Conservation (phyloP, 2,888 invertebrate species). For the Ophion costatus region DNA sequence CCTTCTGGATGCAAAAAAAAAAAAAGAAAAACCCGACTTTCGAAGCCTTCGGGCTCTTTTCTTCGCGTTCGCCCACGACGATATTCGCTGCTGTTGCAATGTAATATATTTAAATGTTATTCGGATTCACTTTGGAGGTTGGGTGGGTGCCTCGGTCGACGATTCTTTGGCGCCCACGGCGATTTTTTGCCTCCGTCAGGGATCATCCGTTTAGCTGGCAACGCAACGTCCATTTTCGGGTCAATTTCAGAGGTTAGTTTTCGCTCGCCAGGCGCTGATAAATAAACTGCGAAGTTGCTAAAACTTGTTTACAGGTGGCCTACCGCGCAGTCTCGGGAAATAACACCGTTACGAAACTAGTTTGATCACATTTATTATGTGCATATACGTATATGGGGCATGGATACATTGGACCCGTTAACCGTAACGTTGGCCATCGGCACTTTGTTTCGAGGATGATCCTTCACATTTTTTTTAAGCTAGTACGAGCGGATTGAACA, state of each 20-base stretch:
- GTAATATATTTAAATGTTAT: slow-evolving; percentile 34
- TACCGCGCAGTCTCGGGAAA: not conserved
- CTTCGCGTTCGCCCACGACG: slow-evolving; percentile 14
- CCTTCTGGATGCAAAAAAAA: not conserved
- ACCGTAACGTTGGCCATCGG: not conserved
- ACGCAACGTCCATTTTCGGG: not conserved
- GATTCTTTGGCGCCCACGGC: slow-evolving; percentile 2
- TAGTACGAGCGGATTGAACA: no score
- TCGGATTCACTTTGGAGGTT: slow-evolving; percentile 1
- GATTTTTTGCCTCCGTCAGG: not conserved
- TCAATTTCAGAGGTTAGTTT: not conserved
- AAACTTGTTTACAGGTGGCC: not conserved
- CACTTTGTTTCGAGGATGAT: not conserved
- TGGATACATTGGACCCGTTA: not conserved
- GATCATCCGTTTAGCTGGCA: not conserved
- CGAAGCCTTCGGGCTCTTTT: not conserved
- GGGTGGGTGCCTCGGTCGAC: not conserved
- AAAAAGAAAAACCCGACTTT: not conserved
- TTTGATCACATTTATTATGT: not conserved
- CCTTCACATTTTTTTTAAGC: no score
- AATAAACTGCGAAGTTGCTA: slow-evolving; percentile 2
- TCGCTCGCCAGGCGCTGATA: not conserved
- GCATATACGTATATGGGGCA: not conserved
- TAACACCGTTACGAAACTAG: slow-evolving; percentile 16
- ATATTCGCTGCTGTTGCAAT: not conserved